Percentiles rank a stretch among this genome's conserved stretches.
phyloP scores from a whole-genome alignment of 2,888 invertebrate genomes.

The Habrosyne pyritoides region DNA sequence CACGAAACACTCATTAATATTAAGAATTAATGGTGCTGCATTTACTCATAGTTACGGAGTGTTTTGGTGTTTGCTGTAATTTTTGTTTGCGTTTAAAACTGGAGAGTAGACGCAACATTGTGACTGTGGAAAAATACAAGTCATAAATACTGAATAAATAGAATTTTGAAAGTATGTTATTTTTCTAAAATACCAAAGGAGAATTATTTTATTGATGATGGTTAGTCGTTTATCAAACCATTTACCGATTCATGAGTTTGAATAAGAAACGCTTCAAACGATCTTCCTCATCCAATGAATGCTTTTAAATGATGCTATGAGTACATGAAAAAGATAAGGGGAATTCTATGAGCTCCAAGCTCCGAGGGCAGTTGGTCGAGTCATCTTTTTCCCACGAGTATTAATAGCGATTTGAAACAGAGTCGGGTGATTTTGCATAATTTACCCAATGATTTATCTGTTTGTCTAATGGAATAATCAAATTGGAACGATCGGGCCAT shows the following conservation, averaged over 20 bases:
- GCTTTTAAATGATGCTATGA: constrained; percentile 38
- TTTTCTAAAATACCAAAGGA: not conserved
- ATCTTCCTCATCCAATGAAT: constrained; percentile 26
- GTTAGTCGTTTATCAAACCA: constrained; percentile 10
- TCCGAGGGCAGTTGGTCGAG: constrained; percentile 34
- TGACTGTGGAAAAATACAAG: not conserved
- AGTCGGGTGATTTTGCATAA: constrained; percentile 65
- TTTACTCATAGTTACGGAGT: too few relatives aligned
- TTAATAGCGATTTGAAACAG: constrained; percentile 65
- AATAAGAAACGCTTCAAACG: constrained; percentile 9
- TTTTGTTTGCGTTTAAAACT: too few relatives aligned
- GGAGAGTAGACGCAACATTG: too few relatives aligned
- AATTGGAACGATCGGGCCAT: constrained; percentile 31
- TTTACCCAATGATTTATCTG: constrained; percentile 56
- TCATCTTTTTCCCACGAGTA: constrained; percentile 66
- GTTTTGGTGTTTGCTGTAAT: too few relatives aligned
- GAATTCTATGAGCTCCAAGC: constrained; percentile 32
- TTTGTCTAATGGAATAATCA: constrained; percentile 56
- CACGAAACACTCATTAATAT: too few relatives aligned
- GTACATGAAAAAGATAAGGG: constrained; percentile 34
- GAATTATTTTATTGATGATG: constrained; percentile 1
- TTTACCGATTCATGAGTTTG: constrained; percentile 7
- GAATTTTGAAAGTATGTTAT: not conserved
- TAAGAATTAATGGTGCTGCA: too few relatives aligned
- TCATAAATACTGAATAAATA: not conserved